A percentile compares a stretch with the other conserved stretches of the same genome.
Conservation (phyloP, 2,888 invertebrate genomes). For the Rhamnusium bicolor region DNA sequence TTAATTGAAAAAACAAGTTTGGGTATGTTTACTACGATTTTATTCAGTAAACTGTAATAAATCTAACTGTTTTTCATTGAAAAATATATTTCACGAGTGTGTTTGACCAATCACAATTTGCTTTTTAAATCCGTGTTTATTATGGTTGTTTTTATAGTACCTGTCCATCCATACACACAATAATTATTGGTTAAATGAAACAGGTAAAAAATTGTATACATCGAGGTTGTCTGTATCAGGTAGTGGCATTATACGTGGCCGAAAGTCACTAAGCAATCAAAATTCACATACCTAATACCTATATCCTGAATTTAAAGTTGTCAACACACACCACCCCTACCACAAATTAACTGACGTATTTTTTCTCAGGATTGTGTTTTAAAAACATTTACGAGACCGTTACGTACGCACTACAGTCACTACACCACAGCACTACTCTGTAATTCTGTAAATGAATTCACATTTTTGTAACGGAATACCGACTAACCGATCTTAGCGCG, state of each 20-base stretch:
- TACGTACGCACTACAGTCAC: constrained; percentile 46
- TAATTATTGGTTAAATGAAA: constrained; percentile 46
- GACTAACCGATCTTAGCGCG: constrained; percentile 57
- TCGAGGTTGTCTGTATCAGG: constrained; percentile 54
- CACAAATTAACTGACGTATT: constrained; percentile 50
- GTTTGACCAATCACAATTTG: not conserved
- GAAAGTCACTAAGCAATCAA: constrained; percentile 53
- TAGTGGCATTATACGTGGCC: constrained; percentile 64
- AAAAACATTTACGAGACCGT: constrained; percentile 47
- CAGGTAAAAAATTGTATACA: constrained; percentile 54
- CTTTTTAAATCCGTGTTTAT: not conserved
- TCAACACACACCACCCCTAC: constrained; percentile 56
- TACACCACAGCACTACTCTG: constrained; percentile 39
- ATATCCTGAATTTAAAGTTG: constrained; percentile 51
- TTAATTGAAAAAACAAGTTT: constrained; percentile 46
- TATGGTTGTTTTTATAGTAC: constrained; percentile 14
- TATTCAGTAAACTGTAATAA: not conserved
- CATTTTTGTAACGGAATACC: constrained; percentile 65
- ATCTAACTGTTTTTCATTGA: constrained; percentile 31
- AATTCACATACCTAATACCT: constrained; percentile 51
- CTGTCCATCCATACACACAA: constrained; percentile 28
- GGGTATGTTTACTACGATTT: constrained; percentile 20
- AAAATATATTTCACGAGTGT: not conserved
- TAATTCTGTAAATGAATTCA: constrained; percentile 57
- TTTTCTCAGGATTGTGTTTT: constrained; percentile 47